phyloP scores from a whole-genome alignment of 2,797 vertebrate genomes.

The Scyliorhinus canicula region DNA sequence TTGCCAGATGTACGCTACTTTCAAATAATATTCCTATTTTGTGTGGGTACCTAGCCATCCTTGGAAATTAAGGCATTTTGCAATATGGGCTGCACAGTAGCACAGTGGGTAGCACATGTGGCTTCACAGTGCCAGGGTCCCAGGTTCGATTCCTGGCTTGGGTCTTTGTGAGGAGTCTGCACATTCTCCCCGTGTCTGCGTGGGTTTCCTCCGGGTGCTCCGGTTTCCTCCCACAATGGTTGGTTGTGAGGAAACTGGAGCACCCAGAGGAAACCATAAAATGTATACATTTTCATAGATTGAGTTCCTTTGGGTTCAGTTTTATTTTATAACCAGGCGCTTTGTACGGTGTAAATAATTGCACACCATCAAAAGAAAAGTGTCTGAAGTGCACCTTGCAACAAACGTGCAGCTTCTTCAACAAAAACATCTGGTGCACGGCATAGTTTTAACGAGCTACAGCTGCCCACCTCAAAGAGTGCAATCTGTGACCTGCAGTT shows the following conservation, averaged over 20 bases:
- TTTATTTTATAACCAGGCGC: background rate
- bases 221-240: no score
- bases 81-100: background rate
- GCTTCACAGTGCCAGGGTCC: no score
- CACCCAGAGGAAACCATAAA: no score
- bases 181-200: no score
- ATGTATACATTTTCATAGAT: background rate
- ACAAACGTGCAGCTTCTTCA: background rate
- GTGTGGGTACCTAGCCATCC: background rate
- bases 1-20: background rate
- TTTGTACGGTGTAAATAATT: conserved; percentile 8
- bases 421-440: background rate
- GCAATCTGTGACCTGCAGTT: background rate
- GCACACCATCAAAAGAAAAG: conserved; percentile 15
- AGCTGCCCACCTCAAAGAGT: background rate
- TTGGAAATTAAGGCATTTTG: background rate
- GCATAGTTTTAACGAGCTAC: background rate
- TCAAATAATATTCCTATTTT: background rate
- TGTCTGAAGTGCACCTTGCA: background rate
- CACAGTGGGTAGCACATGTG: no score
- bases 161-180: no score
- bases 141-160: no score
- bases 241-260: no score
- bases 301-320: background rate
- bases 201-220: no score